Evolutionary conservation across 2,797 vertebrate genomes (phyloP).

Genomic region (Craterocephalus amniculus): DNA sequence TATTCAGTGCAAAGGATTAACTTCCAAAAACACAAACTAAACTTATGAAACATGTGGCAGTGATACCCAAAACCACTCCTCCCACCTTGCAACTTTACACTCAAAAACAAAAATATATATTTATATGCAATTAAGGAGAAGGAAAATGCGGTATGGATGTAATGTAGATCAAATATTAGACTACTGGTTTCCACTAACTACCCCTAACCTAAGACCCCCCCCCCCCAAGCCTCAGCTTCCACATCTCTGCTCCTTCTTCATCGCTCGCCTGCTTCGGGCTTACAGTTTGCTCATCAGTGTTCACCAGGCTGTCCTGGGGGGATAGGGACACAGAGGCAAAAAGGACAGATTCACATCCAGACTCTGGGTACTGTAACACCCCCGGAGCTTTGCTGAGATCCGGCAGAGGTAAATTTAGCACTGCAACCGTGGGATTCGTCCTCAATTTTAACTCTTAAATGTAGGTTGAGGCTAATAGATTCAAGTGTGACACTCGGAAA

Average conservation of each 20-base stretch:
- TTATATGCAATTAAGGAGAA: background rate
- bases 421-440: conserved; percentile 74
- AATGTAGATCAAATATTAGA: background rate
- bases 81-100: background rate
- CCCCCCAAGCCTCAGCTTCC: conserved; percentile 16
- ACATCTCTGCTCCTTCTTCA: conserved; percentile 17
- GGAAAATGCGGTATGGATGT: conserved; percentile 4
- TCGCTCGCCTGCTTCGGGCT: conserved; percentile 35
- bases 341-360: conserved; percentile 66
- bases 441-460: conserved; percentile 78
- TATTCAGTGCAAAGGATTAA: background rate
- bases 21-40: background rate
- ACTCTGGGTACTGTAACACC: conserved; percentile 41
- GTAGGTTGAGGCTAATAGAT: conserved; percentile 74
- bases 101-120: background rate
- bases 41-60: background rate
- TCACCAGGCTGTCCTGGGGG: conserved; percentile 61
- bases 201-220: conserved; percentile 17
- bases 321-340: conserved; percentile 61
- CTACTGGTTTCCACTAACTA: conserved; percentile 1
- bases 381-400: conserved; percentile 51
- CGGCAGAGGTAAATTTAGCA: conserved; percentile 72
- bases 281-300: conserved; percentile 43
- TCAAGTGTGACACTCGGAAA: conserved; percentile 38
- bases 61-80: background rate